Evolutionary conservation across 2,888 invertebrate species (phyloP).

Genomic region (Cenopis cana): DNA sequence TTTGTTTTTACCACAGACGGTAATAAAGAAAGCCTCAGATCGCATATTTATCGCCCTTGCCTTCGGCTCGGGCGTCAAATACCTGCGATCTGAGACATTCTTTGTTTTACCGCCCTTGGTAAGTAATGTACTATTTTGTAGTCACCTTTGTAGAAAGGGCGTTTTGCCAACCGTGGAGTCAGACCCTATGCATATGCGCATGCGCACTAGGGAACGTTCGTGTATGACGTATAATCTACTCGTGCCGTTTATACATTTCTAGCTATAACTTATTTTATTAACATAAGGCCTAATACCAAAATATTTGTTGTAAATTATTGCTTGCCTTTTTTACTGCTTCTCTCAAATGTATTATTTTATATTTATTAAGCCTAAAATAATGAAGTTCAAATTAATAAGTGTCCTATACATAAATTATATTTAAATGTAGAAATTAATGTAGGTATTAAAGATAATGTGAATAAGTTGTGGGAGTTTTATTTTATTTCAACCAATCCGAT

Average conservation of each 20-base stretch:
- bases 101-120: no score
- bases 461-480: slow-evolving; percentile 13
- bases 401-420: slow-evolving; percentile 47
- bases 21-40: no score
- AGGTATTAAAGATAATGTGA: slow-evolving; percentile 37
- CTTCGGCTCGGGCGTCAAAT: no score
- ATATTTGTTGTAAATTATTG: slow-evolving; percentile 33
- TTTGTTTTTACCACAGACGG: no score
- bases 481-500: neutral
- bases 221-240: neutral
- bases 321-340: slow-evolving; percentile 32
- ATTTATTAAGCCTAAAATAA: slow-evolving; percentile 45
- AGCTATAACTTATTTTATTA: slow-evolving; percentile 40
- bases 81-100: no score
- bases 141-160: no score
- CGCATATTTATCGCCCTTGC: no score
- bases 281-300: slow-evolving; percentile 44
- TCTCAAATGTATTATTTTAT: slow-evolving; percentile 27
- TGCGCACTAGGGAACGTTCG: neutral
- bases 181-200: no score
- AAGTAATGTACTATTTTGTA: no score
- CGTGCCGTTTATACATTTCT: slow-evolving; percentile 2
- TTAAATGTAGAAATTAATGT: slow-evolving; percentile 42
- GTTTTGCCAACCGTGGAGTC: no score
- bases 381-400: slow-evolving; percentile 50